These are phyloP conservation scores for Odontomachus brunneus DNA, from an alignment of 1,140 invertebrate genomes.

Conservation along the genomic window DNA sequence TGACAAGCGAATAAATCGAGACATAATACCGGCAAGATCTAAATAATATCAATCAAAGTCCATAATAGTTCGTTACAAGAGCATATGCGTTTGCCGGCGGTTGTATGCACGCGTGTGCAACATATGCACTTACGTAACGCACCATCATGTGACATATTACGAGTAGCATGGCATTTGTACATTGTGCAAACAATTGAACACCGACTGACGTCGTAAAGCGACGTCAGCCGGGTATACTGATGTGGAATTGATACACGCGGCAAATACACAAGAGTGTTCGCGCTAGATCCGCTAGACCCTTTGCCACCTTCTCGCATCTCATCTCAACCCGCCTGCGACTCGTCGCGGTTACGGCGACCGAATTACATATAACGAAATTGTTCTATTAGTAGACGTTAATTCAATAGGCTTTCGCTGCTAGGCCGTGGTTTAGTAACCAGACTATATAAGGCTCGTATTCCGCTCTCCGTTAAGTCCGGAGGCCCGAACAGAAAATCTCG, in stretches of 20 bases:
- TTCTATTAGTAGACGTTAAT: conserved; percentile 51
- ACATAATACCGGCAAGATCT: conserved; percentile 13
- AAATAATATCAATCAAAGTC: neutral
- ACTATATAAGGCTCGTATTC: conserved; percentile 85
- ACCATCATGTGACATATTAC: conserved; percentile 22
- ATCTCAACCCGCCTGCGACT: neutral
- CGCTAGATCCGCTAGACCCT: neutral
- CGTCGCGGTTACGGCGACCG: neutral
- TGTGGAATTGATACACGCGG: conserved; percentile 40
- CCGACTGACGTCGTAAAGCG: conserved; percentile 18
- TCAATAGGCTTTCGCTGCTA: conserved; percentile 73
- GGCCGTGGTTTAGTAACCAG: conserved; percentile 75
- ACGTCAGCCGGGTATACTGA: neutral
- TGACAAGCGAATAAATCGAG: neutral
- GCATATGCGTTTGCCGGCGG: conserved; percentile 1
- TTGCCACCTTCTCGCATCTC: neutral
- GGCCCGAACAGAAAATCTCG: conserved; percentile 87
- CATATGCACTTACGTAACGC: conserved; percentile 19
- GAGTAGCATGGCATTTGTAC: conserved; percentile 49
- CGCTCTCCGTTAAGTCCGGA: conserved; percentile 84
- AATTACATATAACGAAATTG: conserved; percentile 35
- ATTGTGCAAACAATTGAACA: conserved; percentile 59
- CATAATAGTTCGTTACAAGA: conserved; percentile 39
- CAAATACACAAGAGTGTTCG: conserved; percentile 31
- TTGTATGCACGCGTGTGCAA: neutral